Base-by-base conservation (phyloP, 2,888 invertebrate species). In the Leptinotarsa tumamoca region DNA sequence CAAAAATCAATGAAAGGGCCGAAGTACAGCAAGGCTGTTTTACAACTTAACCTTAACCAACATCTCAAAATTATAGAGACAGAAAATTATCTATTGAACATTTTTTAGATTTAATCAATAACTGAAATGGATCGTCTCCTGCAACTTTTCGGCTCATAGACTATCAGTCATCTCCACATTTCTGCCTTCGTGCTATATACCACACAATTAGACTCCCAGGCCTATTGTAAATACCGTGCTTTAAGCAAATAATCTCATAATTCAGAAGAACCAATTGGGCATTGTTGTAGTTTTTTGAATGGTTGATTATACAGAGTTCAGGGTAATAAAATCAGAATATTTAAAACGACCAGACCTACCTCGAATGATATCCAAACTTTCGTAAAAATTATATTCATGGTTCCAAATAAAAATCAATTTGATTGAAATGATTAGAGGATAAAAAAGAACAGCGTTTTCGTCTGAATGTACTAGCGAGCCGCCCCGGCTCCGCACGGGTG, bases 171-270 rank as follows among this genome's bases (percentile, higher is more conserved):
- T 58, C 21, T 21, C 58, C 58, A 61, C 49, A 58, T 61, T 7
- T 21, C 21, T 56, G 43, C n/a, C 49, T 73, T 74, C 71, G 17
- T 74, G 49, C 75, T 73, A 70, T 75, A 73, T 74, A 77, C 75
- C 77, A 79, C 75, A 72, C 77, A 80, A 80, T 79, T 78, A 79
- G 74, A 77, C 79, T 77, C 66, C 54, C 73, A 73, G 78, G 78
- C 67, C 66, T 68, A 73, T 73, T 74, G 77, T 79, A 74, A 79
- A 79, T 78, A 75, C 72, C 71, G 75, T 78, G 76, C 74, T 78
- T 78, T 78, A 75, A 78, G 77, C 78, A 79, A 80, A 80, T 79
- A 78, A 78, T 80, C 77, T 73, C 79, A 79, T 80, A 80, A 80
- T 78, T 75, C 58, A 69, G 66, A 73, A 56, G 66, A 61, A 23